Evolutionary conservation across 1,140 invertebrate genomes (phyloP).

Genomic region (Zaprionus ghesquierei): DNA sequence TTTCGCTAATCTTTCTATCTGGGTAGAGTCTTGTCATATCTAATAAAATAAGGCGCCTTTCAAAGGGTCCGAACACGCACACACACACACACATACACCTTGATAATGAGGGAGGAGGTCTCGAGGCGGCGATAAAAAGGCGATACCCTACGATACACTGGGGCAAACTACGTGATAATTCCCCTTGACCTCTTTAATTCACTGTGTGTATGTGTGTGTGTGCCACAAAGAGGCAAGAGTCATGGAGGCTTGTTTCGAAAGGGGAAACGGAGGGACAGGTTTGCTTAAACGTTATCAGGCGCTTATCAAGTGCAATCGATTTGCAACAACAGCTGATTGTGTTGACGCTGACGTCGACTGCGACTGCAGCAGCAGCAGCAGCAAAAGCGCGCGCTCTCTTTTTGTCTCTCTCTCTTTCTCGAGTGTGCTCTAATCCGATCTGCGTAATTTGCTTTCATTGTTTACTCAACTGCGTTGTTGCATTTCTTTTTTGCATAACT

Average conservation of each 20-base stretch:
- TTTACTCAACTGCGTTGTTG: slow-evolving; percentile 25
- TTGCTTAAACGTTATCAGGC: slow-evolving; percentile 18
- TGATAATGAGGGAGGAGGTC: background rate
- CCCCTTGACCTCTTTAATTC: background rate
- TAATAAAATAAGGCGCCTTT: background rate
- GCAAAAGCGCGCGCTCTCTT: background rate
- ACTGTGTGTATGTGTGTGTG: background rate
- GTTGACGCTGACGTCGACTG: no score
- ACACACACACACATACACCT: background rate
- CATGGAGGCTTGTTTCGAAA: background rate
- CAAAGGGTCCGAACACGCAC: background rate
- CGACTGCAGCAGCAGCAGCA: background rate
- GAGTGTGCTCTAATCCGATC: slow-evolving; percentile 13
- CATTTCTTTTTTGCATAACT: slow-evolving; percentile 16
- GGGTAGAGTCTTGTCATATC: background rate
- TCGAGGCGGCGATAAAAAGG: background rate
- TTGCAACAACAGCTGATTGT: slow-evolving; percentile 28
- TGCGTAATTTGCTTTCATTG: slow-evolving; percentile 3
- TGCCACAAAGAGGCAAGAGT: background rate
- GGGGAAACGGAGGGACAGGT: no score
- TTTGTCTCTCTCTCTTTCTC: background rate
- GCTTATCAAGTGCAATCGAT: slow-evolving; percentile 19
- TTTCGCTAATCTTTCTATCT: background rate
- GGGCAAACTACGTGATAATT: background rate
- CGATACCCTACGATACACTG: background rate